Evolutionary conservation across 2,888 invertebrate genomes (phyloP), one percentile per base, ranked within the genome.

Genomic region (Sturmia bella): DNA sequence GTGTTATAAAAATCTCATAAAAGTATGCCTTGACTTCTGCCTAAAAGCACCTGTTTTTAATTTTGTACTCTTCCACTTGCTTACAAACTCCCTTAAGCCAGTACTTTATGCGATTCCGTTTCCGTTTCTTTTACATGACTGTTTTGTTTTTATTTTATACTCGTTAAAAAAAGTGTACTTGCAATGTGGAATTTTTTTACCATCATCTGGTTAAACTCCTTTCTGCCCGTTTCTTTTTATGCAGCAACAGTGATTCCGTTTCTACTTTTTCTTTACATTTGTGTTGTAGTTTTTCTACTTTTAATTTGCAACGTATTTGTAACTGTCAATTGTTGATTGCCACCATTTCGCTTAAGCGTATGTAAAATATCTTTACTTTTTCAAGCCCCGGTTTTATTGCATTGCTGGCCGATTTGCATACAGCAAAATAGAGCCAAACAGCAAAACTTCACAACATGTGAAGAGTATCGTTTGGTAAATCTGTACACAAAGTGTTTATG

Each of bases 241-340:
- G 39, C 13, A n/a, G 52, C 15, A 27, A 3, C 52, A 32, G 9
- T 7, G 11, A 52, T 19, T 15, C 4, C 52, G 70, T 54, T 50
- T 39, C 54, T 43, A 41, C 56, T 48, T 54, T 57, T 37, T 13
- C 56, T 48, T 54, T 57, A 27, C 11, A 12, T 70, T 75, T 72
- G 13, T 32, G 57, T 37, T 45, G 70, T 73, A 50, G 66, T 78
- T 57, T 77, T 66, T 77, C 73, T 45, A 54, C 80, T 76, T 76
- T 84, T 80, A 79, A 81, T 84, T 79, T 84, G 79, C 81, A 79
- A 74, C 81, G 77, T 80, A 84, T 84, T 84, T 84, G 84, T 83
- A 84, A 81, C 84, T 83, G 84, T 84, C 84, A 81, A 84, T 84
- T 83, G 76, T 70, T 82, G 81, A 82, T 82, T 82, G 81, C 69